These are phyloP conservation scores for Parambassis ranga DNA, from an alignment of 2,797 vertebrate species.

Conservation along the genomic window DNA sequence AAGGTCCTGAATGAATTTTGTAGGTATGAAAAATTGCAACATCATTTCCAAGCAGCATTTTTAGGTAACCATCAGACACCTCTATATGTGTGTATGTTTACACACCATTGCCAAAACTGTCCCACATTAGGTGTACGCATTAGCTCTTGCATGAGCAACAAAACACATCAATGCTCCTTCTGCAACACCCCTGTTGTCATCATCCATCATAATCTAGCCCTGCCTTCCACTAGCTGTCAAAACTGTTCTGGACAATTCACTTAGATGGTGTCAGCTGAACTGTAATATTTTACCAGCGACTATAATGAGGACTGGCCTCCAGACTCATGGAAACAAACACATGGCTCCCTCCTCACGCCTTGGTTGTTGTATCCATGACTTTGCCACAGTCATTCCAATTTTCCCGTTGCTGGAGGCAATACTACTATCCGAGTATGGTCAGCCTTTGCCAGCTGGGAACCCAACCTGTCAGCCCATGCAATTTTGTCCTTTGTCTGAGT, in stretches of 20 bases:
- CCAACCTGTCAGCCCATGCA: conserved; percentile 54
- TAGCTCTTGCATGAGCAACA: conserved; percentile 69
- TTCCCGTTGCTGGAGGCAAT: conserved; percentile 62
- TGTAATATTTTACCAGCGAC: conserved; percentile 74
- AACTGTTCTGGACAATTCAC: conserved; percentile 76
- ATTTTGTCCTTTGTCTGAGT: conserved; percentile 60
- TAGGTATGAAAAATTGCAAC: conserved; percentile 63
- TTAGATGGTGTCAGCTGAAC: conserved; percentile 75
- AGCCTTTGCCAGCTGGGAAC: conserved; percentile 69
- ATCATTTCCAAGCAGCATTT: conserved; percentile 59
- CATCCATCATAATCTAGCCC: conserved; percentile 77
- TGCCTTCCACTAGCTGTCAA: conserved; percentile 75
- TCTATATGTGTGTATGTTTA: conserved; percentile 26
- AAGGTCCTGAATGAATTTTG: conserved; percentile 45
- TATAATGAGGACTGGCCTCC: conserved; percentile 74
- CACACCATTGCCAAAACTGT: conserved; percentile 32
- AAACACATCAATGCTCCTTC: conserved; percentile 67
- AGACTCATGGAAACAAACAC: conserved; percentile 70
- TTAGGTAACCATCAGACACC: conserved; percentile 68
- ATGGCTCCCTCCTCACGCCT: conserved; percentile 63
- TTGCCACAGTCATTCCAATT: conserved; percentile 73
- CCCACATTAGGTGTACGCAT: conserved; percentile 62
- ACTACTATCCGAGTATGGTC: conserved; percentile 56
- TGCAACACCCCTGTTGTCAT: conserved; percentile 71
- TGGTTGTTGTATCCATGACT: conserved; percentile 68